Evolutionary conservation across 1,140 invertebrate species (phyloP), one percentile per base, ranked within the genome.

Genomic region (Drosophila tani): DNA sequence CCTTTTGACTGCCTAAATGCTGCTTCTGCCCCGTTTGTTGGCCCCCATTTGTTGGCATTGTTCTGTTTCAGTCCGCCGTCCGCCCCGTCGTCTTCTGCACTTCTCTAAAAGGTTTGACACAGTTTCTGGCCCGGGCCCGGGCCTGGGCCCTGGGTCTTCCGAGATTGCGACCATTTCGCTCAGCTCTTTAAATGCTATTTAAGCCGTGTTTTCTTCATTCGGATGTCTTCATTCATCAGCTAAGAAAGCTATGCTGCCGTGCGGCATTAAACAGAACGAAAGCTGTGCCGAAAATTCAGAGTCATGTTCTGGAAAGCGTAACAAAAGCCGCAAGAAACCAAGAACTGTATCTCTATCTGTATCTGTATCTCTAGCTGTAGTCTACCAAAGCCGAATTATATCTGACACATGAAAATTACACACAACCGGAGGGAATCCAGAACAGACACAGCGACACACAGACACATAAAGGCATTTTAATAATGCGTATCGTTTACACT

Each of bases 291-390:
- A 85, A 90, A 90, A 75, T 67, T 63, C 46, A 59, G 71, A 85
- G 85, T 88, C 85, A 90, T 88, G 85, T 88, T 88, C 85, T 88
- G 78, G 85, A 88, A 88, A 88, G 85, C 85, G 85, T 90, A 88
- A 88, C 84, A 88, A 90, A 84, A 81, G 66, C 56, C 66, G 65
- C 64, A 74, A 81, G 51, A 62, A 51, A 41, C 58, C 49, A 75
- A 75, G 79, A 90, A 79, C 69, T 64, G 63, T 90, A 78, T 75
- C 57, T 55, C 38, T 63, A 73, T 62, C 32, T 43, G 62, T 68
- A 45, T 67, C 11, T 70, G 21, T 62, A 41, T 35, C 29, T 32
- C 32, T 47, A 50, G 63, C 47, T 53, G 40, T 38, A 59, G 68
- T 59, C 63, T 56, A 79, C 43, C 43, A 40, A 70, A 79, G 40